Evolutionary conservation across 2,113 vertebrate genomes (phyloP), one percentile per base, ranked within the genome.

Genomic region (Cynopterus brachyotis): DNA sequence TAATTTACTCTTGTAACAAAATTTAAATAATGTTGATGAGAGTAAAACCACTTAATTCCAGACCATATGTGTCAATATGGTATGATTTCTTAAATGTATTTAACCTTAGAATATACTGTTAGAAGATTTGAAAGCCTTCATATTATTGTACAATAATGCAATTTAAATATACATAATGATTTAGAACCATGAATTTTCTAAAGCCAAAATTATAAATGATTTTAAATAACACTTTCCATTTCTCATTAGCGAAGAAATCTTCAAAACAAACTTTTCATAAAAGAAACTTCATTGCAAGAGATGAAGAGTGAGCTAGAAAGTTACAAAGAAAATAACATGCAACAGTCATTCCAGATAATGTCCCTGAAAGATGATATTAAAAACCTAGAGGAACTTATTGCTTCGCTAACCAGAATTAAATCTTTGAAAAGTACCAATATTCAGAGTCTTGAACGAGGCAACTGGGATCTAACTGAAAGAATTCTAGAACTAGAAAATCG

Each of bases 231-330:
- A 35, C 8, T 32, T 72, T 45, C 2, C 9, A 55, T 96, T 97
- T 94, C 20, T 96, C 87, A 82, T 60, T 93, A 98, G 96, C 42
- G 96, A 42, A 98, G 96, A 87, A 96, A 98, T 97, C 96, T 98
- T 81, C 96, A 96, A 93, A 98, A 87, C 42, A 97, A 97, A 16
- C 72, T 98, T 69, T 17, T 97, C 67, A 66, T 88, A 5, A 95
- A 98, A 96, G 97, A 98, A 89, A 87, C 55, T 60, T 94, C 90
- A 40, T 90, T 98, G 70, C 96, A 97, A 94, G 84, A 97, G 64
- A 91, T 96, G 30, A 97, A 97, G 80, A 94, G 55, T 24, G 96
- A 98, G 40, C 62, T 98, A 81, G 83, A 96, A 91, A 96, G n/a
- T 94, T 98, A 97, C 70, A 96, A 96, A 93, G 97, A 98, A 86